Conservation (phyloP, 1,140 invertebrate species). For the Drosophila kanapiae region DNA sequence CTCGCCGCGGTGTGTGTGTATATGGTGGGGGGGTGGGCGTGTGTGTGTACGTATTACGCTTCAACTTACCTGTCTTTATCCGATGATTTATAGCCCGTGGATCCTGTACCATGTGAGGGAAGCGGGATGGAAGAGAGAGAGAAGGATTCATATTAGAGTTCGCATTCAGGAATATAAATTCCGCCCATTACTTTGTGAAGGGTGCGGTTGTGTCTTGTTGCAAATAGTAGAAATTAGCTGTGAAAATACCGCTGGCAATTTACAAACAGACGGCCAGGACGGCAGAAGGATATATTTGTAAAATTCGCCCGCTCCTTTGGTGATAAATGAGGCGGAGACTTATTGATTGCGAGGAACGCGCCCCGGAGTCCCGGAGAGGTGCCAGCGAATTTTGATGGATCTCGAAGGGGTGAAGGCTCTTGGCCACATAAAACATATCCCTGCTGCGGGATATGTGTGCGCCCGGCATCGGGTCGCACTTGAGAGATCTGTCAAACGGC, state of each 20-base stretch:
- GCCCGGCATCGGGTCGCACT: conserved; percentile 30
- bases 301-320: background rate
- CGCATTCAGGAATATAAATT: conserved; percentile 42
- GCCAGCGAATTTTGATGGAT: conserved; percentile 68
- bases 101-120: conserved; percentile 62
- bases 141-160: conserved; percentile 45
- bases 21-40: background rate
- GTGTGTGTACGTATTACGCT: conserved; percentile 60
- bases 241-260: conserved; percentile 45
- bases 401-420: conserved; percentile 39
- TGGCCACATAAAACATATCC: background rate
- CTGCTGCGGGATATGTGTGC: background rate
- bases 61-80: conserved; percentile 85
- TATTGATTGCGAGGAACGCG: conserved; percentile 48
- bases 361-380: conserved; percentile 15
- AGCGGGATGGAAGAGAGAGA: conserved; percentile 15
- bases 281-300: conserved; percentile 19
- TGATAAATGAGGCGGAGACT: conserved; percentile 64
- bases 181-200: conserved; percentile 31
- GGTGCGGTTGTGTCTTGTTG: conserved; percentile 28
- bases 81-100: conserved; percentile 85
- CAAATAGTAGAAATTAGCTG: conserved; percentile 51
- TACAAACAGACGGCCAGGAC: conserved; percentile 26
- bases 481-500: conserved; percentile 71
- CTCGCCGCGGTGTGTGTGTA: background rate